Base-by-base conservation (phyloP, 2,113 vertebrate genomes). In the Neotoma lepida region DNA sequence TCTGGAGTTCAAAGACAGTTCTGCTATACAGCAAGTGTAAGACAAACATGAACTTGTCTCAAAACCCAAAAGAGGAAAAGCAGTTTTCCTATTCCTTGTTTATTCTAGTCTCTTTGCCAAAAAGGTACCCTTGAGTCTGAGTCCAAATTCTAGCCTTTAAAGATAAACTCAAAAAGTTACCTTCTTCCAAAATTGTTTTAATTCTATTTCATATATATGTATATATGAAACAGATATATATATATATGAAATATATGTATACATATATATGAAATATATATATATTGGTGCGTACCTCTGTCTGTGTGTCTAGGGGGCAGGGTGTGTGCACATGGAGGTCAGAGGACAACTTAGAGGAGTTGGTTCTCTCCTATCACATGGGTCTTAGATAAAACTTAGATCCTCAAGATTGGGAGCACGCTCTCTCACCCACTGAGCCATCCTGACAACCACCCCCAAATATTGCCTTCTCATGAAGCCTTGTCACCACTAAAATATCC, bases 81-180 rank as follows among this genome's bases (percentile, higher is more conserved):
- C 1, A 76, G 10, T 51, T 54, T 85, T 41, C 33, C n/a, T 89
- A 91, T 46, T 49, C 51, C 74, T 86, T n/a, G 46, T 77, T 6
- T 41, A 88, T 4, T 56, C 46, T 58, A 76, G 28, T 94, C 17
- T 39, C 56, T 94, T 88, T 90, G 39, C 51, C 30, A 15, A 86
- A 94, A 92, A 94, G 44, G 24, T 14, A 64, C 6, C 39, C 26
- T 81, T 89, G 84, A 89, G 82, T 89, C 82, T 73, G 0, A 66
- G 39, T 39, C 85, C 20, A 86, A 70, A 95, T 86, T 87, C n/a
- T 71, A 88, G 22, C 35, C 46, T 95, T 94, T 73, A 88, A 86
- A 86, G 24, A 77, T 68, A 78, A 6, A 80, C 26, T 73, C 86
- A 30, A 77, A 78, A 33, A 44, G 39, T 33, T 85, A 64, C 24